Conservation (phyloP, 2,113 vertebrate species). For the Pomatostomus ruficeps region DNA sequence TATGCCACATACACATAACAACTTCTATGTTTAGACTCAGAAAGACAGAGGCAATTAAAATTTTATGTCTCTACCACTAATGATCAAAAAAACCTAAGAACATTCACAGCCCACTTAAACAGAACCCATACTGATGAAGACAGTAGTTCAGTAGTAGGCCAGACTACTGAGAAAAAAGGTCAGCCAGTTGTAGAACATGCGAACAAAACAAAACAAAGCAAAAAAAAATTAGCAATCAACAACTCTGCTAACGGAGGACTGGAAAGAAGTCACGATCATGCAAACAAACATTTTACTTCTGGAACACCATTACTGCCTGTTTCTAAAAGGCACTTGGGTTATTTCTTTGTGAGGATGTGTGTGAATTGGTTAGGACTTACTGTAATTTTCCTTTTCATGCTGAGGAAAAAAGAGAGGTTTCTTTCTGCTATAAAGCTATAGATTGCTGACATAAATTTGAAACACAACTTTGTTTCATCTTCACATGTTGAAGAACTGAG, state of each 20-base stretch:
- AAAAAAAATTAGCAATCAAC: not conserved
- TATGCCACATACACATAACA: accelerated
- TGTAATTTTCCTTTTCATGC: not conserved
- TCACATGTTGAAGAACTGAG: not conserved
- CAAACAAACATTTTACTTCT: not conserved
- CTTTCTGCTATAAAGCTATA: not conserved
- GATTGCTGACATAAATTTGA: not conserved
- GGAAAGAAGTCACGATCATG: not conserved
- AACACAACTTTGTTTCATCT: not conserved
- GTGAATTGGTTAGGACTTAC: not conserved
- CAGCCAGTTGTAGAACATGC: not conserved
- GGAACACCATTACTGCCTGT: not conserved
- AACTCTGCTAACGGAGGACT: not conserved
- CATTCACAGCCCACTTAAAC: not conserved
- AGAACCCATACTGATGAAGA: not conserved
- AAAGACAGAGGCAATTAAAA: not conserved
- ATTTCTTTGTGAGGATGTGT: not conserved
- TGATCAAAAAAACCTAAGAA: not conserved
- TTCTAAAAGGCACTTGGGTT: not conserved
- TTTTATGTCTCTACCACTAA: not conserved
- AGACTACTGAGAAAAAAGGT: not conserved
- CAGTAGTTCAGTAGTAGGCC: not conserved
- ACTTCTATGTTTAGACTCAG: not conserved
- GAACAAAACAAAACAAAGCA: not conserved
- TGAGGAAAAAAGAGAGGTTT: not conserved